A percentile compares a stretch with the other conserved stretches of the same genome.
Conservation (phyloP, 2,888 invertebrate species). For the Timema podura region DNA sequence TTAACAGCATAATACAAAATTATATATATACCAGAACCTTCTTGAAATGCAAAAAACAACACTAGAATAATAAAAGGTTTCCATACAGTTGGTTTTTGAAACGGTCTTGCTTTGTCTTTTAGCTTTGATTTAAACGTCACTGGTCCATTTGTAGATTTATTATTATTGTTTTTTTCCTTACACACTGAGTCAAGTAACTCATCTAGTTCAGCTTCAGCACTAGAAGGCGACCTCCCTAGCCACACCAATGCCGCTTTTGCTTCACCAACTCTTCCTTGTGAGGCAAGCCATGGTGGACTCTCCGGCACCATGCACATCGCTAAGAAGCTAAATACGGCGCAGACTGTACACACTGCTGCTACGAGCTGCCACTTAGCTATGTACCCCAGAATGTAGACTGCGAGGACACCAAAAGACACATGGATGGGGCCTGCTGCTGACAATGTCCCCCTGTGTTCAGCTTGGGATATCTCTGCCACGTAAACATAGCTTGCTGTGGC, state of each 20-base stretch:
- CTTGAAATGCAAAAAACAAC: slow-evolving; percentile 64
- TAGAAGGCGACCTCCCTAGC: slow-evolving; percentile 59
- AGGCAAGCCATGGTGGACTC: slow-evolving; percentile 63
- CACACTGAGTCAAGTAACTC: slow-evolving; percentile 43
- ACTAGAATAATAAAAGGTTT: slow-evolving; percentile 65
- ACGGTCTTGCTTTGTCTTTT: slow-evolving; percentile 35
- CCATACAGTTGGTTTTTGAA: slow-evolving; percentile 54
- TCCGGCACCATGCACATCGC: slow-evolving; percentile 63
- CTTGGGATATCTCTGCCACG: slow-evolving; percentile 64
- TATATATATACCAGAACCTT: slow-evolving; percentile 68
- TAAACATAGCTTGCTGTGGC: slow-evolving; percentile 64
- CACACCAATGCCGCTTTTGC: slow-evolving; percentile 57
- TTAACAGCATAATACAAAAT: slow-evolving; percentile 69
- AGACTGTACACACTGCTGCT: slow-evolving; percentile 59
- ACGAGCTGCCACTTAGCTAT: slow-evolving; percentile 63
- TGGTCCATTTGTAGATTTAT: neutral
- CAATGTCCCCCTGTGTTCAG: slow-evolving; percentile 62
- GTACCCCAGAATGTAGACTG: slow-evolving; percentile 64
- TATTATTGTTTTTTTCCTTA: slow-evolving; percentile 22
- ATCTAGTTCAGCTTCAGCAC: slow-evolving; percentile 60
- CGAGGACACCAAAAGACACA: slow-evolving; percentile 67
- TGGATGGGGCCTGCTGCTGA: slow-evolving; percentile 66
- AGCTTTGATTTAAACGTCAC: neutral
- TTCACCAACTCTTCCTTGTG: slow-evolving; percentile 56
- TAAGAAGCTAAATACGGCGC: slow-evolving; percentile 54